Evolutionary conservation across 30 jellyfish, hydroid and myxozoan genomes (phyloP).

Genomic region (Haliclystus octoradiatus): DNA sequence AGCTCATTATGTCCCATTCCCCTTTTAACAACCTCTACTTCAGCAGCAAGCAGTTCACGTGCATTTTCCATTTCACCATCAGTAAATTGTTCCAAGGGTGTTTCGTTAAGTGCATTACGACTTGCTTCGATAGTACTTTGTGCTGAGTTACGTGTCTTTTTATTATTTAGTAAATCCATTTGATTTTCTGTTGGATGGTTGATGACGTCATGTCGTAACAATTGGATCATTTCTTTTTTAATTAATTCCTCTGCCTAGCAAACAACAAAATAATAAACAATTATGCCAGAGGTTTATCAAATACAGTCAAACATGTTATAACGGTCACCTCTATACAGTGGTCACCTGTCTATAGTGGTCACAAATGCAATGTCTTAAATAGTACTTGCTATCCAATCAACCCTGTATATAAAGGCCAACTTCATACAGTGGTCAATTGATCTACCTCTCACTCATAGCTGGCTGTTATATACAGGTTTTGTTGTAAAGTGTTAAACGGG

Average conservation of each 20-base stretch:
- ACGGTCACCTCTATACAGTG: no score
- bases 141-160: constrained; percentile 54
- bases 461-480: no score
- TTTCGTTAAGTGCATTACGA: constrained; percentile 47
- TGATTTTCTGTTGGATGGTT: constrained; percentile 61
- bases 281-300: no score
- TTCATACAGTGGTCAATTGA: no score
- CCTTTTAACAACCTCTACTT: constrained; percentile 55
- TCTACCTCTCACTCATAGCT: no score
- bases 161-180: constrained; percentile 29
- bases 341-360: no score
- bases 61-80: constrained; percentile 71
- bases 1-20: constrained; percentile 75
- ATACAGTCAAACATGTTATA: no score
- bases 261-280: no score
- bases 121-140: constrained; percentile 50
- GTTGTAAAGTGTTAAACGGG: no score
- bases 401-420: no score
- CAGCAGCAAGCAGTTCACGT: constrained; percentile 46
- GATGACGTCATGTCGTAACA: constrained; percentile 80
- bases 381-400: no score
- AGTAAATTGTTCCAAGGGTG: constrained; percentile 56
- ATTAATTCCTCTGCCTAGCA: constrained; percentile 94
- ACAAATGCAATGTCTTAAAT: no score
- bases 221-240: constrained; percentile 76